Conservation (phyloP, 1,140 invertebrate genomes). For the Lepidurus arcticus region DNA sequence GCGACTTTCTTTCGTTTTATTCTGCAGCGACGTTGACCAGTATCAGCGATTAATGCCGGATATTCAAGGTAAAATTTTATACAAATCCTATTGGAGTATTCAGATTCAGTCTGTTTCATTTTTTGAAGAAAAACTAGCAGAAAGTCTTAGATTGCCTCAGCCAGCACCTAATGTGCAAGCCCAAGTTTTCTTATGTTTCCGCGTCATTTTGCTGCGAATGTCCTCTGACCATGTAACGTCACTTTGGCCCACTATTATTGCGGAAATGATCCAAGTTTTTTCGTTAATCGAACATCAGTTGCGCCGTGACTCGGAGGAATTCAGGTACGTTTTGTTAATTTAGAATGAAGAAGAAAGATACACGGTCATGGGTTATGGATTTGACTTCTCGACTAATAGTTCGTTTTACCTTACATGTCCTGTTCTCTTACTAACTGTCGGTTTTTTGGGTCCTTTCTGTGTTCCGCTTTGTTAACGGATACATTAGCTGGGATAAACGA, state of each 20-base stretch:
- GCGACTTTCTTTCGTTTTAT: constrained; percentile 81
- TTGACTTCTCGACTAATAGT: neutral
- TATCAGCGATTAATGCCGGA: constrained; percentile 88
- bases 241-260: constrained; percentile 89
- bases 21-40: constrained; percentile 86
- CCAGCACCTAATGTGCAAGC: constrained; percentile 76
- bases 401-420: neutral
- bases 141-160: constrained; percentile 71
- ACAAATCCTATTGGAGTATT: neutral
- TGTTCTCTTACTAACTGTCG: constrained; percentile 16
- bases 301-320: constrained; percentile 68
- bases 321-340: constrained; percentile 53
- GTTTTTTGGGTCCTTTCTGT: neutral
- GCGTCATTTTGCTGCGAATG: constrained; percentile 80
- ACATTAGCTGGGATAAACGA: constrained; percentile 16
- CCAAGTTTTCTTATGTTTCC: constrained; percentile 84
- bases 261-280: constrained; percentile 87
- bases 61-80: constrained; percentile 68
- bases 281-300: constrained; percentile 84
- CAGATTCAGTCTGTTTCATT: constrained; percentile 31
- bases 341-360: no score
- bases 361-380: neutral
- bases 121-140: constrained; percentile 72
- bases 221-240: constrained; percentile 80
- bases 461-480: neutral